These are phyloP conservation scores for Bubo bubo DNA, from an alignment of 2,113 vertebrate species.

Conservation along the genomic window DNA sequence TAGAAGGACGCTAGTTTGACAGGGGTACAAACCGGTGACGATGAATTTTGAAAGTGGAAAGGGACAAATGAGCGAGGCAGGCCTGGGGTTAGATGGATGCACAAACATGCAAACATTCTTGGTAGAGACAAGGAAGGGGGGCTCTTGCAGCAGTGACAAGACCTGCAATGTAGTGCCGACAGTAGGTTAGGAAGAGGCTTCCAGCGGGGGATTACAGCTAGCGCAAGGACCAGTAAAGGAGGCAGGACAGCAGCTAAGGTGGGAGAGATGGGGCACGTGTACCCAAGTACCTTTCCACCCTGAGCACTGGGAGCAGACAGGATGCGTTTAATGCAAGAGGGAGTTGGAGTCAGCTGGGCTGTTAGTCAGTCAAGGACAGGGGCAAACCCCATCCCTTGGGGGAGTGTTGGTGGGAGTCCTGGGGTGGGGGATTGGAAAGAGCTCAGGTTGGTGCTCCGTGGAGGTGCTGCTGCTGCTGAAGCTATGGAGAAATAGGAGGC, in stretches of 20 bases:
- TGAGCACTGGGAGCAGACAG: not conserved
- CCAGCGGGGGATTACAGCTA: not conserved
- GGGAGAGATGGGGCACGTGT: not conserved
- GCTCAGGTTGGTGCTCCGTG: not conserved
- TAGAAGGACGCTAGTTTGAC: not conserved
- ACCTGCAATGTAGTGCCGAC: not conserved
- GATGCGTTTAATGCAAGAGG: not conserved
- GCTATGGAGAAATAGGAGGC: not conserved
- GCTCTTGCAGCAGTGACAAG: not conserved
- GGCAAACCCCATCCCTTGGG: not conserved
- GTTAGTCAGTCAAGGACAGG: not conserved
- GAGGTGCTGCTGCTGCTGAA: not conserved
- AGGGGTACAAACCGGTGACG: not conserved
- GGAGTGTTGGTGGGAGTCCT: not conserved
- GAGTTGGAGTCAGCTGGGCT: not conserved
- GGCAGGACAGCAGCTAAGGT: not conserved
- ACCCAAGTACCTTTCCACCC: not conserved
- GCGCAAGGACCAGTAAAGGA: not conserved
- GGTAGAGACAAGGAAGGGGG: not conserved
- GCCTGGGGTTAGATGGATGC: not conserved
- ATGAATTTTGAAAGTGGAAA: not conserved
- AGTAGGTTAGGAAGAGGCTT: not conserved
- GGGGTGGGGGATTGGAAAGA: not conserved
- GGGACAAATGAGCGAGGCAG: not conserved
- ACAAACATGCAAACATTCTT: rapidly evolving